Evolutionary conservation across 2,888 invertebrate genomes (phyloP).

Genomic region (Clostera curtula): DNA sequence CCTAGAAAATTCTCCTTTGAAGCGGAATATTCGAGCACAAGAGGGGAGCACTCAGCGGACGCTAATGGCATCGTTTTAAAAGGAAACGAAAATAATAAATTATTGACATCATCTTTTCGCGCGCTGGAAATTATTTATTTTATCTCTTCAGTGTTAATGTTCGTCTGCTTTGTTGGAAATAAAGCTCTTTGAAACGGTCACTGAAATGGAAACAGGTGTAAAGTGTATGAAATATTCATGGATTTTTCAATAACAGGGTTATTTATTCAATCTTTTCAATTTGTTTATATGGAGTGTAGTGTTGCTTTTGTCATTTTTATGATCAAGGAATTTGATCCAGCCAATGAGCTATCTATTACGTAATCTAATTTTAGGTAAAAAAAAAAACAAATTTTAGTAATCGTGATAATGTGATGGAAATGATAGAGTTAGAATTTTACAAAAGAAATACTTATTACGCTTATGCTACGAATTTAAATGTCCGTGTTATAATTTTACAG

Average conservation of each 20-base stretch:
- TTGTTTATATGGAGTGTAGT: background rate
- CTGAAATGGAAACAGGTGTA: constrained; percentile 50
- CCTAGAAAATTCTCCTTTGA: constrained; percentile 42
- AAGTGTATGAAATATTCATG: constrained; percentile 43
- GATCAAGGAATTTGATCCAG: too few relatives aligned
- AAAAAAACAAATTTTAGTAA: too few relatives aligned
- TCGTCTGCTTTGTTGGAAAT: constrained; percentile 29
- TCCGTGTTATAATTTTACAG: too few relatives aligned
- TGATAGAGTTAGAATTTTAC: too few relatives aligned
- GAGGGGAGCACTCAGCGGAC: constrained; percentile 47
- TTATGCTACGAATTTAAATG: too few relatives aligned
- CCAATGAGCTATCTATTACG: too few relatives aligned
- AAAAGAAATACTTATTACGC: too few relatives aligned
- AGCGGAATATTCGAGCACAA: constrained; percentile 44
- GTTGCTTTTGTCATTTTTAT: too few relatives aligned
- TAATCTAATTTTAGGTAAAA: too few relatives aligned
- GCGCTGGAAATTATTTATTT: constrained; percentile 48
- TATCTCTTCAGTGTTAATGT: constrained; percentile 29
- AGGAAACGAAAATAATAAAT: constrained; percentile 66
- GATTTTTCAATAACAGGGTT: constrained; percentile 26
- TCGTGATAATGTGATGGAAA: too few relatives aligned
- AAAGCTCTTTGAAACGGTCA: constrained; percentile 46
- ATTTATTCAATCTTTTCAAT: constrained; percentile 19
- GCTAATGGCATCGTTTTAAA: constrained; percentile 61
- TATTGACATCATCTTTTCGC: constrained; percentile 58